Evolutionary conservation across 2,113 vertebrate genomes (phyloP).

Genomic region (Malaclemys terrapin): DNA sequence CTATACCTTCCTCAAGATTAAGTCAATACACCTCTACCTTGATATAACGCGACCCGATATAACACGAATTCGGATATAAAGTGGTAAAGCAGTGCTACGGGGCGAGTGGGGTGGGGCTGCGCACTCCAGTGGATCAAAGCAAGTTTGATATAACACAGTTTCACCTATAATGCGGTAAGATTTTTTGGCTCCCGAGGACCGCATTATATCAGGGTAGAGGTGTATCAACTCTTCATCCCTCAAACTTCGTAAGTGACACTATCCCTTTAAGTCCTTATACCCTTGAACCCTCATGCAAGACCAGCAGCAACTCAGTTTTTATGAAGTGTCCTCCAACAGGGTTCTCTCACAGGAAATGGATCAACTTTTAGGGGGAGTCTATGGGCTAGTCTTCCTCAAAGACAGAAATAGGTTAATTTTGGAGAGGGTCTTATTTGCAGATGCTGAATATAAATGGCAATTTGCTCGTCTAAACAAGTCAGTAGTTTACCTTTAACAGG

Average conservation of each 20-base stretch:
- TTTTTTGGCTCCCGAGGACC: too few relatives aligned
- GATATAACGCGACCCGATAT: too few relatives aligned
- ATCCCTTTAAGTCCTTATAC: not conserved
- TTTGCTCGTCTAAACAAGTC: not conserved
- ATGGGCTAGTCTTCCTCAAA: not conserved
- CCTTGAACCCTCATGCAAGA: not conserved
- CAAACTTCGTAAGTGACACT: not conserved
- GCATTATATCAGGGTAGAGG: too few relatives aligned
- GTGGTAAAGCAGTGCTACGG: too few relatives aligned
- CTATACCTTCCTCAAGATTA: not conserved
- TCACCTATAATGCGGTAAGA: too few relatives aligned
- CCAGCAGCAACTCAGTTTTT: not conserved
- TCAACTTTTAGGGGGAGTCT: not conserved
- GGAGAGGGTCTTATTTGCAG: not conserved
- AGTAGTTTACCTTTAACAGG: fast-evolving
- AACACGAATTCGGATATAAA: too few relatives aligned
- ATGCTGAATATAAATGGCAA: not conserved
- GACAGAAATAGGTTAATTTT: not conserved
- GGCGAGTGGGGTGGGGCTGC: too few relatives aligned
- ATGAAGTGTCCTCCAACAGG: not conserved
- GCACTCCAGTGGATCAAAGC: too few relatives aligned
- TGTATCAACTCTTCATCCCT: not conserved
- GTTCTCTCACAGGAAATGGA: not conserved
- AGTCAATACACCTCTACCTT: not conserved
- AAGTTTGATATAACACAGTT: too few relatives aligned